Conservation (phyloP, 2,113 vertebrate genomes). For the Gadus macrocephalus region DNA sequence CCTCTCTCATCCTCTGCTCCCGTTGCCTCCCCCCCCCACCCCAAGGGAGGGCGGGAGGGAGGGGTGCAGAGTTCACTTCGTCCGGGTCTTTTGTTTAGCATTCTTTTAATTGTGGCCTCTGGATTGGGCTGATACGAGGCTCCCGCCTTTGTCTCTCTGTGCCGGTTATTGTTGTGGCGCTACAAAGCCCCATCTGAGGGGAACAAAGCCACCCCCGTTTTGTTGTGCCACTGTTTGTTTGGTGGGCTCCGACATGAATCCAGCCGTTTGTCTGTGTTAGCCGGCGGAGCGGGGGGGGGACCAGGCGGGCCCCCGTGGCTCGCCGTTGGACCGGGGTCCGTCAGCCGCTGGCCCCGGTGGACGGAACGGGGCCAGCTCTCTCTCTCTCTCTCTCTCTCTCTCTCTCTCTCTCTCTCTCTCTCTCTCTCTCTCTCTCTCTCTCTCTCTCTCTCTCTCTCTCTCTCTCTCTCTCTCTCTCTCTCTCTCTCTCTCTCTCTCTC, state of each 20-base stretch:
- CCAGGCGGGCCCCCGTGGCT: slow-evolving; percentile 64
- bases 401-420: background rate
- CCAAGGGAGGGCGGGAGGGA: background rate
- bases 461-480: too few relatives aligned
- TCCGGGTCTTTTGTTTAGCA: slow-evolving; percentile 47
- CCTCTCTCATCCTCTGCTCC: slow-evolving; percentile 8
- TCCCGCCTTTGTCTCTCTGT: slow-evolving; percentile 63
- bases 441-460: slow-evolving; percentile 29
- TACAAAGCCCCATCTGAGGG: slow-evolving; percentile 66
- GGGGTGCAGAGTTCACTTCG: slow-evolving; percentile 38
- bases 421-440: slow-evolving; percentile 29
- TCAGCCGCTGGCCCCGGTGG: slow-evolving; percentile 47
- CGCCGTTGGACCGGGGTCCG: slow-evolving; percentile 54
- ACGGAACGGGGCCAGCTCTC: slow-evolving; percentile 10
- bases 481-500: too few relatives aligned
- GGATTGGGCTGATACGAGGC: slow-evolving; percentile 66
- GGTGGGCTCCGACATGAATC: slow-evolving; percentile 65
- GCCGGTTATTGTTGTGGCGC: slow-evolving; percentile 64
- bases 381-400: slow-evolving; percentile 31
- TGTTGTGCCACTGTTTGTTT: slow-evolving; percentile 29
- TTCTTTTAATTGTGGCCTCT: slow-evolving; percentile 63
- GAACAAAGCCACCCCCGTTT: slow-evolving; percentile 58
- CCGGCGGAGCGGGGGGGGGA: slow-evolving; percentile 45
- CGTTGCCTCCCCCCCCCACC: slow-evolving; percentile 1
- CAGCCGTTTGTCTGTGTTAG: slow-evolving; percentile 57